Conservation (phyloP, 2,113 vertebrate genomes). For the Daphoenositta chrysoptera region DNA sequence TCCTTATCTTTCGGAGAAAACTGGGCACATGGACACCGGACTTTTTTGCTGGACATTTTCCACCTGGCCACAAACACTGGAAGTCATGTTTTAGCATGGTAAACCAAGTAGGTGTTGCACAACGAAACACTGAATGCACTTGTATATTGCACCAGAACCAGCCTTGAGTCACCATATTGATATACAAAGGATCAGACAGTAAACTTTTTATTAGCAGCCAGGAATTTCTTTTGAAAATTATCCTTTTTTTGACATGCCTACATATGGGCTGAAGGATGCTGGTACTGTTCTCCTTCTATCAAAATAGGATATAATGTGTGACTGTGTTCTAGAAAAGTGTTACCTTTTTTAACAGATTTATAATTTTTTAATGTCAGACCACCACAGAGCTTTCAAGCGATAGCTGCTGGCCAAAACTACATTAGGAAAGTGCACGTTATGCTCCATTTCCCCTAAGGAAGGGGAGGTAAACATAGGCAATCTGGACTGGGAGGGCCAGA, state of each 20-base stretch:
- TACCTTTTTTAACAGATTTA: slow-evolving; percentile 58
- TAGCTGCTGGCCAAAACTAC: slow-evolving; percentile 46
- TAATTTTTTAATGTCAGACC: slow-evolving; percentile 60
- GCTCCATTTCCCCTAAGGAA: slow-evolving; percentile 40
- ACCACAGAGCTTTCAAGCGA: slow-evolving; percentile 47
- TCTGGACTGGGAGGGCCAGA: not conserved
- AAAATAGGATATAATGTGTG: slow-evolving; percentile 51
- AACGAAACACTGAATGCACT: not conserved
- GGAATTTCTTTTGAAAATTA: slow-evolving; percentile 19
- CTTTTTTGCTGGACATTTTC: not conserved
- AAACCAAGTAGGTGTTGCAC: not conserved
- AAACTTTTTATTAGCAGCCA: slow-evolving; percentile 28
- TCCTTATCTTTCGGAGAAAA: not conserved
- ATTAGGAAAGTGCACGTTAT: slow-evolving; percentile 18
- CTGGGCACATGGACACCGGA: not conserved
- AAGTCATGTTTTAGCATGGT: not conserved
- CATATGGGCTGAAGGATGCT: slow-evolving; percentile 53
- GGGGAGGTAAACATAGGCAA: not conserved
- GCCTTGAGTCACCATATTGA: slow-evolving; percentile 4
- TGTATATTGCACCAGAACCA: not conserved
- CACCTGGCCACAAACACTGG: not conserved
- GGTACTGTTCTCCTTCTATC: slow-evolving; percentile 51
- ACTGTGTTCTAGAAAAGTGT: slow-evolving; percentile 55
- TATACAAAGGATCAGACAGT: not conserved
- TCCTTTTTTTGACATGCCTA: slow-evolving; percentile 38